Evolutionary conservation across 2,113 vertebrate species (phyloP).

Genomic region (Ptilorrhoa leucosticta): DNA sequence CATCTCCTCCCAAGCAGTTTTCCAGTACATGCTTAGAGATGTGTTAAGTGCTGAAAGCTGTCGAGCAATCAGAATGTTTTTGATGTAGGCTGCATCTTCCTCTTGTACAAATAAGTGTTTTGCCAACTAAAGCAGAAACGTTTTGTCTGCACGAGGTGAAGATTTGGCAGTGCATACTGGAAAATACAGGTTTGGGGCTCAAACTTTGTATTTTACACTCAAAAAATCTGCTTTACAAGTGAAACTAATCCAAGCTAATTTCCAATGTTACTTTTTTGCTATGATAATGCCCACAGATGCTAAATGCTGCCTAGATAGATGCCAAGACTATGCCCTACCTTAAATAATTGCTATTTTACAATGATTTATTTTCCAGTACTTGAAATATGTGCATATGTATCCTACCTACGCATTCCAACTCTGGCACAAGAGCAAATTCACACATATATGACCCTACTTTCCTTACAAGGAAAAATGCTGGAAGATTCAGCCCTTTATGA

Average conservation of each 20-base stretch:
- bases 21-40: constrained; percentile 18
- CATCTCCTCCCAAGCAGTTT: constrained; percentile 54
- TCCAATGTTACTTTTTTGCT: neutral
- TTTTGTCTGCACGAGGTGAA: neutral
- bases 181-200: neutral
- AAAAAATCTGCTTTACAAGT: neutral
- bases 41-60: constrained; percentile 46
- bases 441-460: neutral
- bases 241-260: neutral
- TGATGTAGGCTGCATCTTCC: constrained; percentile 24
- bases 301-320: neutral
- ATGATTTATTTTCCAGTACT: neutral
- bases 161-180: neutral
- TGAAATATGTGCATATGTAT: neutral
- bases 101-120: neutral
- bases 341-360: neutral
- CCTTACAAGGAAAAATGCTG: neutral
- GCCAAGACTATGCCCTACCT: neutral
- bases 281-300: neutral
- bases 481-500: neutral
- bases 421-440: neutral
- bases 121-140: neutral
- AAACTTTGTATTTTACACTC: neutral
- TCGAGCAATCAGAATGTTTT: constrained; percentile 24
- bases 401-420: neutral